Evolutionary conservation across 2,797 vertebrate genomes (phyloP), one percentile per base, ranked within the genome.

Genomic region (Onychomys leucogaster): DNA sequence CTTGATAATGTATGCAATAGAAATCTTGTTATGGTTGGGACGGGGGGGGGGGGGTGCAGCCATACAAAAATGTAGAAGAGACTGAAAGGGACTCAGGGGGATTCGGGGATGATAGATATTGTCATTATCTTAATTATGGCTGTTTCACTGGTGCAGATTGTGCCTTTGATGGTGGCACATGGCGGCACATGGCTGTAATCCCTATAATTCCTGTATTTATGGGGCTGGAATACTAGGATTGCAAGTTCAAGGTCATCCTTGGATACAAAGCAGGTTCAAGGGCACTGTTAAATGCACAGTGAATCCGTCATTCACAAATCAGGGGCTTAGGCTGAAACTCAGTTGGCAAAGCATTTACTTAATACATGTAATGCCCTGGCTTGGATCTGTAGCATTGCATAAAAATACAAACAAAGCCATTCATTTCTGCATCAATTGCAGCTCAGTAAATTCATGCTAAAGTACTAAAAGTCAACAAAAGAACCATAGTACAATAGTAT

Each of bases 381-480:
- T 76, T 41, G 55, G 25, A 61, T 59, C 52, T 41, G 11, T 59
- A 32, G 3, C 19, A 34, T 8, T 89, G 71, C 27, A 25, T 46
- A 61, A 76, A 55, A 12, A 76, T 34, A 23, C 34, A 61, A 89
- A 43, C 34, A 34, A 34, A 21, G 29, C 1, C 61, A 21, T 46
- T 96, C 34, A 55, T 87, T 81, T 83, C 75, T 71, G 25, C 77
- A 52, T 67, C 43, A 86, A 49, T n/a, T 94, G 85, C n/a, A 76
- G 69, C 34, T 95, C n/a, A 49, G 19, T 57, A 90, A 67, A 77
- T 6, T 71, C 85, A 4, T 57, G 6, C 67, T 19, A 52, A 73
- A 78, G 46, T 89, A n/a, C 73, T 27, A 49, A 83, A 27, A 7
- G 3, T 65, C 37, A 94, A 34, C 91, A 49, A 89, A 94, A 55